A percentile compares a stretch with the other conserved stretches of the same genome.
Evolutionary conservation across 2,113 vertebrate species (phyloP).

Genomic region (Physeter macrocephalus): DNA sequence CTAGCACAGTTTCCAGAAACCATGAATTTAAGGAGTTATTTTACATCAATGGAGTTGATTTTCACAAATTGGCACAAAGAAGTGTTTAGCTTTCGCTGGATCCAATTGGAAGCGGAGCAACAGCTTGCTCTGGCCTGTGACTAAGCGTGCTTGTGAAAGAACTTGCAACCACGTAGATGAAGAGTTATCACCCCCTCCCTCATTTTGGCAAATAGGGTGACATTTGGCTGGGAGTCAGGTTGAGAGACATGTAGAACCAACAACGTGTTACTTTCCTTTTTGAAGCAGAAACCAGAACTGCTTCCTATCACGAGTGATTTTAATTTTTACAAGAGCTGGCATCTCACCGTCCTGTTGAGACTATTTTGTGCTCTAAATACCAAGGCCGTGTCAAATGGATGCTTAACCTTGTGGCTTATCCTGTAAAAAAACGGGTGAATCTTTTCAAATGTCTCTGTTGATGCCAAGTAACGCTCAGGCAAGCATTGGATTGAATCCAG

Average conservation of each 20-base stretch:
- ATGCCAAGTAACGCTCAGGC: background rate
- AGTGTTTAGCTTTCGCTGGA: background rate
- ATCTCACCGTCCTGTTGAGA: background rate
- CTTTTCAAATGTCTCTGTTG: background rate
- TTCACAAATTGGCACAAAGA: background rate
- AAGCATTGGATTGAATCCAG: no score
- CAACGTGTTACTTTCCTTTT: background rate
- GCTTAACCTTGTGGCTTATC: background rate
- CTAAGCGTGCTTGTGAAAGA: background rate
- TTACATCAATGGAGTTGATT: background rate
- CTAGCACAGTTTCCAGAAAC: background rate
- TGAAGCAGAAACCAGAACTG: background rate
- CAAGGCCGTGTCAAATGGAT: background rate
- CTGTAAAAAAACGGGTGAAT: background rate
- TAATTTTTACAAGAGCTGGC: background rate
- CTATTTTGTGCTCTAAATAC: background rate
- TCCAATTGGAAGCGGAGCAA: background rate
- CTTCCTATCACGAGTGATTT: background rate
- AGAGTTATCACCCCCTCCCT: fast-evolving
- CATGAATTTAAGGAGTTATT: background rate
- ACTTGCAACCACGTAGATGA: fast-evolving
- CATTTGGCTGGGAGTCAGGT: background rate
- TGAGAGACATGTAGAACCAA: background rate
- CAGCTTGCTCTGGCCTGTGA: background rate
- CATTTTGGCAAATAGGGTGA: background rate